phyloP scores from a whole-genome alignment of 2,113 vertebrate genomes.

The Lepus timidus region DNA sequence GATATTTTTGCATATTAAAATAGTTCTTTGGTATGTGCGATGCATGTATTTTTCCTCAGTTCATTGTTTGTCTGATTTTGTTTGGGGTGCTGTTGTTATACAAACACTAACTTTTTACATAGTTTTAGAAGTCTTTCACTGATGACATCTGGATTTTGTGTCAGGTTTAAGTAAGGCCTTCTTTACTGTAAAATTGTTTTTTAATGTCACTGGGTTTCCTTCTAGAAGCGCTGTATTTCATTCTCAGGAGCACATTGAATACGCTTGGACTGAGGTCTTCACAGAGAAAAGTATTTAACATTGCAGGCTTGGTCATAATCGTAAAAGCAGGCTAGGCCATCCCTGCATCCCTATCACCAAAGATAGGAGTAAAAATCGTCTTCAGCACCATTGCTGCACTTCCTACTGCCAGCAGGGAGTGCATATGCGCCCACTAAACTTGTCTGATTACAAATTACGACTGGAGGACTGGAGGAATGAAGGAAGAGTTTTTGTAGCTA shows the following conservation, averaged over 20 bases:
- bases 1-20: background rate
- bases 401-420: slow-evolving; percentile 55
- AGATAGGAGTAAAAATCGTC: background rate
- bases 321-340: background rate
- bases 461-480: slow-evolving; percentile 74
- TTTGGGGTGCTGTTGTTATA: background rate
- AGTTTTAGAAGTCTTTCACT: slow-evolving; percentile 40
- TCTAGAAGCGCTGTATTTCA: slow-evolving; percentile 47
- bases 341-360: background rate
- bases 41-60: background rate
- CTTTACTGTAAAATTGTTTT: background rate
- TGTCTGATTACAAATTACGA: slow-evolving; percentile 80
- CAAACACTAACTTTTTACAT: background rate
- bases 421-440: slow-evolving; percentile 73
- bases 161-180: background rate
- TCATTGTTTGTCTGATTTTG: slow-evolving; percentile 10
- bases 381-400: background rate
- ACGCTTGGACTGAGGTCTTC: slow-evolving; percentile 24
- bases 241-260: slow-evolving; percentile 18
- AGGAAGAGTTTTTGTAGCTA: slow-evolving; percentile 71
- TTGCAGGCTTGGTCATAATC: slow-evolving; percentile 18
- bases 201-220: slow-evolving; percentile 42
- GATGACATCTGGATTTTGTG: slow-evolving; percentile 16
- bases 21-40: background rate
- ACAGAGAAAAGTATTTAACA: slow-evolving; percentile 51